Evolutionary conservation across 2,797 vertebrate species (phyloP), one percentile per base, ranked within the genome.

Genomic region (Lagocephalus sceleratus): DNA sequence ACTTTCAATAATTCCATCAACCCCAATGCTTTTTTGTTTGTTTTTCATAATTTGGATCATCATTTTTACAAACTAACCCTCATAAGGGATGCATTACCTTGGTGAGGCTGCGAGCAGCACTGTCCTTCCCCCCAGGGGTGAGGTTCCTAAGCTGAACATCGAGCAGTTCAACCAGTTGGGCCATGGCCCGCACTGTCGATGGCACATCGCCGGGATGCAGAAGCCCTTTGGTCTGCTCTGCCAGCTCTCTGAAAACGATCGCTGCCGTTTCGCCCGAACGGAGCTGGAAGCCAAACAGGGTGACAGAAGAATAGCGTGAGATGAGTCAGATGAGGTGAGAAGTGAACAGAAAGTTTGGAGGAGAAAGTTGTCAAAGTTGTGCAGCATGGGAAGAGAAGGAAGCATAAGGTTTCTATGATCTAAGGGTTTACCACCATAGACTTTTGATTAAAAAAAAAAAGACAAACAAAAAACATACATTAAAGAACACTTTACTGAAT

Each of bases 111-210:
- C 96, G 94, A 0, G 97, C 96, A 0, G 97, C 96, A 16, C 95
- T 98, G 79, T 99, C 97, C 79, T 98, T 99, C 55, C 96, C 96
- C 0, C 96, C 96, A 0, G 97, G 97, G 4, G 96, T 98, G 63
- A 99, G 87, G 86, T 98, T 98, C 40, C 95, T 89, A 51, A 99
- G 94, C 60, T 99, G 96, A 10, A 98, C 93, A 0, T 99, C 97
- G 11, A 99, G 87, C 59, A 99, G 89, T 59, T 97, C 96, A 0
- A 99, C 96, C 56, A 99, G 90, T 76, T 99, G 96, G 20, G 95
- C 95, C 96, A 99, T 96, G 73, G 95, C 95, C 0, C 94, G 91
- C 17, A 99, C 95, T 0, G 96, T 95, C 55, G 95, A 98, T 0
- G 95, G 92, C 65, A 99, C 94, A 49, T 99, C 97, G 0, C 97